Percentiles rank a stretch among this genome's conserved stretches.
Conservation (phyloP, 2,888 invertebrate genomes). For the Xanthorhoe spadicearia region DNA sequence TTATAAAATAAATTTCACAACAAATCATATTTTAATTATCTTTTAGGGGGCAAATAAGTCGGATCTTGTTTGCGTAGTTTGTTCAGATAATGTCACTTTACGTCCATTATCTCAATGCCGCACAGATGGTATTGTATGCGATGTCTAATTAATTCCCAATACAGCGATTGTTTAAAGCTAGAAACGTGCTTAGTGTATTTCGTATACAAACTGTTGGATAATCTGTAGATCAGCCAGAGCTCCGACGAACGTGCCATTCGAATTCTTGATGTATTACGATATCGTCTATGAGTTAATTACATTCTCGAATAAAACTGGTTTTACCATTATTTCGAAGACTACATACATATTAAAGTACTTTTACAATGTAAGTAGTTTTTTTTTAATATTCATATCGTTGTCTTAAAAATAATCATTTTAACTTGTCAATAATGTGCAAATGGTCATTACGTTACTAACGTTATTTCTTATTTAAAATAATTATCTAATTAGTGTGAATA, state of each 20-base stretch:
- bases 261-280: constrained; percentile 31
- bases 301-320: constrained; percentile 17
- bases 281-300: constrained; percentile 20
- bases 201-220: constrained; percentile 7
- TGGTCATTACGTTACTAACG: too few species aligned
- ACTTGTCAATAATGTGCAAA: too few species aligned
- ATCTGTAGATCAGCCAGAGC: constrained; percentile 13
- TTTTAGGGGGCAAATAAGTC: constrained; percentile 17
- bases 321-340: constrained; percentile 3
- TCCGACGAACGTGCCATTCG: constrained; percentile 30
- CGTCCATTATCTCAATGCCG: constrained; percentile 23
- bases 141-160: constrained; percentile 26
- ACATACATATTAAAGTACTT: not conserved
- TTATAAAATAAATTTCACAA: not conserved
- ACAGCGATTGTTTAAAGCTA: constrained; percentile 13
- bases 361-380: too few species aligned
- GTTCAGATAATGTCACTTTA: constrained; percentile 16
- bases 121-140: constrained; percentile 27
- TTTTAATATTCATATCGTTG: too few species aligned
- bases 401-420: too few species aligned
- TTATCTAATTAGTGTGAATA: too few species aligned
- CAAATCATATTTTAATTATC: too few species aligned
- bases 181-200: constrained; percentile 15
- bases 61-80: constrained; percentile 20
- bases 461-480: too few species aligned